A percentile compares a stretch with the other conserved stretches of the same genome.
Conservation (phyloP, 2,113 vertebrate genomes). For the Hiodon alosoides region DNA sequence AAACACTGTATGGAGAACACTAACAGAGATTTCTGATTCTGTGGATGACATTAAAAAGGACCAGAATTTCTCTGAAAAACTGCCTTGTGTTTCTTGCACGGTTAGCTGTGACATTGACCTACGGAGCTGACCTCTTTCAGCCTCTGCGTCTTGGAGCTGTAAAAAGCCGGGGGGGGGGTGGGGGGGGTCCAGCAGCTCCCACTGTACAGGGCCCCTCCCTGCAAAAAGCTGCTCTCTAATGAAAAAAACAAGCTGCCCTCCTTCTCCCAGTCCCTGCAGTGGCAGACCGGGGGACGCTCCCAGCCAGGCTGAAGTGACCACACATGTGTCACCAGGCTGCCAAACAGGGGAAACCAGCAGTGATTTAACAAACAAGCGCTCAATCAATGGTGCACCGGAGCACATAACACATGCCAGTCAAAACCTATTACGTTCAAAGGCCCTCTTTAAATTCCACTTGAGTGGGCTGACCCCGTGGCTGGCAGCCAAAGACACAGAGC, state of each 20-base stretch:
- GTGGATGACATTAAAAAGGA: too few relatives aligned
- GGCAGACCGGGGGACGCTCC: background rate
- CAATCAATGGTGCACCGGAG: conserved; percentile 81
- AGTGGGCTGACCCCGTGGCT: conserved; percentile 70
- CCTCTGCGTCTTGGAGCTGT: background rate
- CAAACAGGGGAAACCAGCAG: conserved; percentile 64
- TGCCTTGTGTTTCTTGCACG: background rate
- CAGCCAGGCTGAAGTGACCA: conserved; percentile 51
- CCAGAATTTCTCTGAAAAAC: background rate
- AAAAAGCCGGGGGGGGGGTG: conserved; percentile 14
- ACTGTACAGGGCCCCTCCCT: background rate
- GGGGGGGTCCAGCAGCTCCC: background rate
- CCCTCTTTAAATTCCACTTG: conserved; percentile 76
- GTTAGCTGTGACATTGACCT: conserved; percentile 17
- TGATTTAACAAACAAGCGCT: conserved; percentile 88
- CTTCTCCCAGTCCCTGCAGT: conserved; percentile 9
- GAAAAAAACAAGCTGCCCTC: conserved; percentile 6
- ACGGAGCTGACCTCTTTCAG: conserved; percentile 8
- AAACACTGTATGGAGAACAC: too few relatives aligned
- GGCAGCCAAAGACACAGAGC: conserved; percentile 66
- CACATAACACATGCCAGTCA: conserved; percentile 83
- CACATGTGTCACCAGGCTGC: conserved; percentile 61
- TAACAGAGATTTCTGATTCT: too few relatives aligned
- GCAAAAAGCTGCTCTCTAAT: conserved; percentile 8
- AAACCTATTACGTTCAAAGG: conserved; percentile 79